Evolutionary conservation across 2,797 vertebrate species (phyloP), one percentile per base, ranked within the genome.

Genomic region (Bovichtus diacanthus): DNA sequence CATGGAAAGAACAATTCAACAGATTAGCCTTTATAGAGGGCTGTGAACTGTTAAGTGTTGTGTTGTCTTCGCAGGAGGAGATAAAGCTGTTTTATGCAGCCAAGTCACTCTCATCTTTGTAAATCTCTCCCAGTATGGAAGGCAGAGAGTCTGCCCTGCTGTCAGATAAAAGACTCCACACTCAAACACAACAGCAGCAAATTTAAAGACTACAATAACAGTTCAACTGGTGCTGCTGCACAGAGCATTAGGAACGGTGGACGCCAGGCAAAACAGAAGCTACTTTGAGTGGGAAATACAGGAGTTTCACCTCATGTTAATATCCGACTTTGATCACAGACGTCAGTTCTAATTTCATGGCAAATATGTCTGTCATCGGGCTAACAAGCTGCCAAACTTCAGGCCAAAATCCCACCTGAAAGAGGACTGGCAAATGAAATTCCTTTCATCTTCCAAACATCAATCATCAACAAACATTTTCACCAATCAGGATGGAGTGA

Each of bases 111-210:
- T 58, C 10, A 19, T 56, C n/a, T 47, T 39, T 34, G 55, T 70
- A 50, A 18, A 34, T 55, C 34, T n/a, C 19, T 51, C 27, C 21
- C 53, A 31, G 1, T 38, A 23, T 3, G 50, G 44, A 36, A 38
- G 23, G 31, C 47, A 46, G 12, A n/a, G n/a, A 31, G 31, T 36
- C 54, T 38, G 46, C 27, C 36, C 44, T 38, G 38, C 53, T 80
- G 66, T 78, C 66, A 82, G 67, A 72, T 71, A 23, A 77, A 74
- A 75, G 51, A 36, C 13, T 51, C 49, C 29, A 43, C 53, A 71
- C 16, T 31, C 50, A 27, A 34, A 66, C 53, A 51, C 47, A 66
- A 50, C 66, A 63, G 41, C 54, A 63, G 49, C 38, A 60, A 46
- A 58, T 39, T 64, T 27, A 85, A 88, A 80, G 50, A 58, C n/a